Base-by-base conservation (phyloP, 1,140 invertebrate genomes). In the Euura saliciscinereae region DNA sequence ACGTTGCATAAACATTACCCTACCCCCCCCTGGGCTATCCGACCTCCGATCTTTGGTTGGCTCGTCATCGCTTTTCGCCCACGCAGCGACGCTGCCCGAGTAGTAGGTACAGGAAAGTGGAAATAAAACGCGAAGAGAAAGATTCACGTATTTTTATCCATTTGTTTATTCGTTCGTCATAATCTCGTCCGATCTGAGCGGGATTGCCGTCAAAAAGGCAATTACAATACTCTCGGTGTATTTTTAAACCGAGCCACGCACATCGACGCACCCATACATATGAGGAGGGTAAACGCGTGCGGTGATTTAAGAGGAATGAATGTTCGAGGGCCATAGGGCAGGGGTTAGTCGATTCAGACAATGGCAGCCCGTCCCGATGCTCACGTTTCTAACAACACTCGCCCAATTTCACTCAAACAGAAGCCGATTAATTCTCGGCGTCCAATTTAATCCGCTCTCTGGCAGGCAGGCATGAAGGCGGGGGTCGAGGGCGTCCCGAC, bases 361-460 rank as follows among this genome's bases (percentile, higher is more conserved):
- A 84, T 69, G 66, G 8, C 42, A 4, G 66, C 45, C n/a, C 28
- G 66, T 68, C 44, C 74, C 78, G 79, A 80, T 80, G 80, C 83
- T 84, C 82, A 78, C 80, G 82, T 84, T 82, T 85, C 81, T 82
- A 85, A 85, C 85, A 86, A 85, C 84, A 84, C 85, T 83, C 84
- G 84, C 83, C 84, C 86, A 87, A 88, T 88, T 88, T 88, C 85
- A 86, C 85, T 87, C 86, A 86, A 88, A 88, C 86, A 87, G 85
- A 87, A 87, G 85, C 85, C 85, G 85, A 88, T 88, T 88, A 88
- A 87, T 87, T 86, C 82, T 80, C 81, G 82, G 85, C 85, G 82
- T 87, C 80, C 86, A 85, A 87, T 87, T 87, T 87, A 87, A 87
- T 87, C 85, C 84, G 76, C 73, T 69, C 71, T 76, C 73, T 44